Base-by-base conservation (phyloP, 2,113 vertebrate species). In the Chloropsis hardwickii region DNA sequence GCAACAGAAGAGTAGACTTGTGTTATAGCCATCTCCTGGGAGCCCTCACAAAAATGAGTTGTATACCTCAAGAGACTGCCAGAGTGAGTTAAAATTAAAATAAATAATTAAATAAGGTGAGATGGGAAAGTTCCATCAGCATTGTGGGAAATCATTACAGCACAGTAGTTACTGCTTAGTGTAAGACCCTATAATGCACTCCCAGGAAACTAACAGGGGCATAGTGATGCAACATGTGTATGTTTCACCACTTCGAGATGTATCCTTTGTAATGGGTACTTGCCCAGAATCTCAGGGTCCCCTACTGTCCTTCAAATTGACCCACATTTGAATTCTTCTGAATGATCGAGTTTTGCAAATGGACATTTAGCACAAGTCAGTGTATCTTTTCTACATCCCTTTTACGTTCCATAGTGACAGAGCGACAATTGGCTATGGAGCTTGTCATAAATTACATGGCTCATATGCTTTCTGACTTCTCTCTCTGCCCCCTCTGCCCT, bases 91-190 rank as follows among this genome's bases (percentile, higher is more conserved):
- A 86, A 87, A 96, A 94, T 77, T 80, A 84, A 94, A 96, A 94
- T 93, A 97, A 97, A 97, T 92, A 93, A 95, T 95, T 90, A 87
- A 95, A 94, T 77, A 65, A 57, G 39, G 67, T 44, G 77, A 94
- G 28, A 69, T 80, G 69, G 47, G n/a, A 60, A 86, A 91, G 57
- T 92, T 95, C 27, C 21, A 76, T 45, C 31, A 84, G 39, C 61
- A 74, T 42, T 93, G 39, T 73, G 86, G 72, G 66, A 93, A 94
- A 78, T 91, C 48, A 89, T 92, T 95, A 61, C 31, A 47, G 28
- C 29, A 72, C 23, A 64, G 51, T 54, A 79, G 33, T 81, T 95
- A 60, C 85, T 42, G 70, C n/a, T 88, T 78, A 62, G 67, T 14
- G 24, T 56, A 86, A 61, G 74, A 33, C n/a, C 81, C 40, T 69